Conservation (phyloP, 2,888 invertebrate species). For the Zygogramma bicolorata region DNA sequence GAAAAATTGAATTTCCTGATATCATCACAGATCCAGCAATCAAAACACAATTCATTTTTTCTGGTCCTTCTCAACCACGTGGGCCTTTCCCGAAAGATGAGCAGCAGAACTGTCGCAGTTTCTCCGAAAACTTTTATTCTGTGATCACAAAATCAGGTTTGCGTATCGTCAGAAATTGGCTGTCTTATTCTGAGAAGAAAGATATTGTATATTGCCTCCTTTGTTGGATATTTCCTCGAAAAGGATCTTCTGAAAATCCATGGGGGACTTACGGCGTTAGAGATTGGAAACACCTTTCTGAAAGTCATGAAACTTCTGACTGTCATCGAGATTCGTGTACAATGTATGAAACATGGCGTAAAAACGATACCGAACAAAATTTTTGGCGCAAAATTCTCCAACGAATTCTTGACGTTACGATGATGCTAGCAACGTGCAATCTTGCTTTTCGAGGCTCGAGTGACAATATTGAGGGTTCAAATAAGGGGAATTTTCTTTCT, state of each 20-base stretch:
- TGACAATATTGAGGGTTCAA: neutral
- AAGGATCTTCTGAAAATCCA: neutral
- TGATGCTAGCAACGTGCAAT: neutral
- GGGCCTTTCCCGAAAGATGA: neutral
- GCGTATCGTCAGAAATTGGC: neutral
- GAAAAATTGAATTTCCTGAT: too few relatives aligned
- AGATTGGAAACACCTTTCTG: neutral
- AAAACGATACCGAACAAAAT: neutral
- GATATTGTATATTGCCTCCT: neutral
- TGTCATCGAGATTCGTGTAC: neutral
- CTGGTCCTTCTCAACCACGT: neutral
- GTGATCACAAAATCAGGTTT: neutral
- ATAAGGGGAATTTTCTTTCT: neutral
- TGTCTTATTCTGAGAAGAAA: neutral
- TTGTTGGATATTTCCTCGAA: neutral
- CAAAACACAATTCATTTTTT: too few relatives aligned
- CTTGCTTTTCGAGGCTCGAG: neutral
- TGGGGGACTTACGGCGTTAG: neutral
- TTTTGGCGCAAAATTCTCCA: neutral
- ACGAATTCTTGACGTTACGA: neutral
- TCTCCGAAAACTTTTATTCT: neutral
- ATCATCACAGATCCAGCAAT: too few relatives aligned
- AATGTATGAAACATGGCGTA: neutral
- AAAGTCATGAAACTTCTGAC: neutral
- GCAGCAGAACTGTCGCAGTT: neutral